Base-by-base conservation (phyloP, 1,140 invertebrate genomes). In the Stratiolaelaps scimitus region DNA sequence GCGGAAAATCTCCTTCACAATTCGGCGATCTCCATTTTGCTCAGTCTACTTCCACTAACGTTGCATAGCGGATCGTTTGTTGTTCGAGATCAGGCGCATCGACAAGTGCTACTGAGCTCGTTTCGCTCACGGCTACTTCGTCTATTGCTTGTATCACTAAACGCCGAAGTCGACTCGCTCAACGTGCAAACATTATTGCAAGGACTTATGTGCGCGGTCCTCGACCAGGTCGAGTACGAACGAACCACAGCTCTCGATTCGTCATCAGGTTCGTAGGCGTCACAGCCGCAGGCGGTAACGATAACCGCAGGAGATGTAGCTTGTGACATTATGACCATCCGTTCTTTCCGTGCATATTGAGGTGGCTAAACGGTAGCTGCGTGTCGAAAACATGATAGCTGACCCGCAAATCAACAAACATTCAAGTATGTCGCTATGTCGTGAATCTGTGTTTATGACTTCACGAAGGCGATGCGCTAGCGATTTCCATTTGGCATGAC, bases 161-260 rank as follows among this genome's bases (percentile, higher is more conserved):
- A 88, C 78, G 84, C 86, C 34, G 90, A 93, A 77, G 82, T 82
- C 1, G 89, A 93, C 78, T 81, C 88, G 1, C 80, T 83, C 66
- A 94, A 94, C 75, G 88, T 88, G 5, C 90, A 94, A 71, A 89
- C 93, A 84, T 76, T 92, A 23, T 76, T 93, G 44, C 88, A 60
- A 29, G 23, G 53, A 6, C 53, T 60, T 34, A 60, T 60, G 84
- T 85, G 75, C 74, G 71, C 53, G 15, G 53, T 60, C 34, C 53
- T 60, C 23, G 53, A 60, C 23, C 53, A 60, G 53, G 53, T 60
- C 53, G 53, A 60, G 26, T 29, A 43, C 65, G 66, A 56, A n/a
- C 30, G 30, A 65, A 43, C 65, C 23, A n/a, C 26, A 23, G 34
- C 26, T 17, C 19, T 64, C 7, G 23, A 67, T 67, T n/a, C 30